A percentile compares a stretch with the other conserved stretches of the same genome.
phyloP scores from a whole-genome alignment of 2,888 invertebrate genomes.

The Leptopterna dolabrata region DNA sequence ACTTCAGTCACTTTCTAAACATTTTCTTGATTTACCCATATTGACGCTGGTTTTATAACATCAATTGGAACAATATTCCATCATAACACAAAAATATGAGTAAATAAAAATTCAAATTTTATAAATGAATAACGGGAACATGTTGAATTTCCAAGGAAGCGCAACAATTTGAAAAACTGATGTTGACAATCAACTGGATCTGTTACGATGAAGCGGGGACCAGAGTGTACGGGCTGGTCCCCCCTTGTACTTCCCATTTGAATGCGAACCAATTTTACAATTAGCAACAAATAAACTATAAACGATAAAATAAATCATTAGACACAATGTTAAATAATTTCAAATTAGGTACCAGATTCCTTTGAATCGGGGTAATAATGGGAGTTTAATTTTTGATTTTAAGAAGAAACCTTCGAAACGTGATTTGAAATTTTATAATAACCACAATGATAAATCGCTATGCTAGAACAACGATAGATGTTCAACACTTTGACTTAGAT shows the following conservation, averaged over 20 bases:
- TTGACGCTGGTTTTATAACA: neutral
- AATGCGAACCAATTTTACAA: neutral
- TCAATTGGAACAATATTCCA: too few species aligned
- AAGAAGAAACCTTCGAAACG: too few species aligned
- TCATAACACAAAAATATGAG: neutral
- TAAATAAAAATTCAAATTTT: neutral
- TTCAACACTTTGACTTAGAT: neutral
- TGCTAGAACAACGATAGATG: neutral
- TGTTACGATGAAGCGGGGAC: neutral
- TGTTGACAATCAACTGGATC: neutral
- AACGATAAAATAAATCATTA: too few species aligned
- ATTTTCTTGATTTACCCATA: neutral
- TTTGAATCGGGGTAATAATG: too few species aligned
- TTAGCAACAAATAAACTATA: too few species aligned
- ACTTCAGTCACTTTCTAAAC: neutral
- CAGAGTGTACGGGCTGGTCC: slow-evolving; percentile 10
- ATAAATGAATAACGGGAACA: neutral
- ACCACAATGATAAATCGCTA: neutral
- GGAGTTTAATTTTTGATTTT: too few species aligned
- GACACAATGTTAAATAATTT: too few species aligned
- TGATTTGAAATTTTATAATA: too few species aligned
- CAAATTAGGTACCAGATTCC: too few species aligned
- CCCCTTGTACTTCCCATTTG: neutral
- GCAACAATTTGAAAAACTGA: neutral
- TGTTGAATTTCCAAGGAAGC: too few species aligned